Percentiles rank a stretch among this genome's conserved stretches.
Evolutionary conservation across 1,140 invertebrate genomes (phyloP).

Genomic region (Lethrus apterus): DNA sequence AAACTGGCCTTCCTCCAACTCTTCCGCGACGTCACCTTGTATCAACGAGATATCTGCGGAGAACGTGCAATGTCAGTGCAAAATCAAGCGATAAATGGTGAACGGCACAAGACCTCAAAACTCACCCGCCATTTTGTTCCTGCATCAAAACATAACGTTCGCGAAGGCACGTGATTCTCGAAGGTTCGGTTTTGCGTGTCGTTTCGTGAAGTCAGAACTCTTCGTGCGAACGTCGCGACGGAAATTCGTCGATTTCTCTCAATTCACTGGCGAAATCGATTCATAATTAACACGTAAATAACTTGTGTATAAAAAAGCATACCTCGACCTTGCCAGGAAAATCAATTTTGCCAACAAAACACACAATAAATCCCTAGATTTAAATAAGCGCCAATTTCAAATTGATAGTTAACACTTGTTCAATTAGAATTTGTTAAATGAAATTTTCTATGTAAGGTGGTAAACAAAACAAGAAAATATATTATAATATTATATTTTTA

Average conservation of each 20-base stretch:
- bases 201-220: too few relatives aligned
- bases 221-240: too few relatives aligned
- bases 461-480: too few relatives aligned
- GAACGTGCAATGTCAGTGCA: constrained; percentile 12
- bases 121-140: constrained; percentile 40
- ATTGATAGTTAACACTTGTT: too few relatives aligned
- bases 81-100: constrained; percentile 3
- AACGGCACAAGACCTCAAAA: constrained; percentile 14
- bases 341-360: too few relatives aligned
- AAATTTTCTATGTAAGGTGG: too few relatives aligned
- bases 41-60: constrained; percentile 34
- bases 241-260: constrained; percentile 10
- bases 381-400: too few relatives aligned
- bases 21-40: constrained; percentile 32
- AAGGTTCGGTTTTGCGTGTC: constrained; percentile 1
- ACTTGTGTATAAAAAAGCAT: constrained; percentile 12
- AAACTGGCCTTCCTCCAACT: constrained; percentile 37
- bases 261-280: constrained; percentile 7
- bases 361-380: too few relatives aligned
- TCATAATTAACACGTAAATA: constrained; percentile 12
- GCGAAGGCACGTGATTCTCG: constrained; percentile 33
- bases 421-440: too few relatives aligned
- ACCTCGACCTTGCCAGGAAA: constrained; percentile 9
- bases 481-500: too few relatives aligned
- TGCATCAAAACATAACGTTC: constrained; percentile 37